Conservation (phyloP, 1,140 invertebrate genomes). For the Drosophila repletoides region DNA sequence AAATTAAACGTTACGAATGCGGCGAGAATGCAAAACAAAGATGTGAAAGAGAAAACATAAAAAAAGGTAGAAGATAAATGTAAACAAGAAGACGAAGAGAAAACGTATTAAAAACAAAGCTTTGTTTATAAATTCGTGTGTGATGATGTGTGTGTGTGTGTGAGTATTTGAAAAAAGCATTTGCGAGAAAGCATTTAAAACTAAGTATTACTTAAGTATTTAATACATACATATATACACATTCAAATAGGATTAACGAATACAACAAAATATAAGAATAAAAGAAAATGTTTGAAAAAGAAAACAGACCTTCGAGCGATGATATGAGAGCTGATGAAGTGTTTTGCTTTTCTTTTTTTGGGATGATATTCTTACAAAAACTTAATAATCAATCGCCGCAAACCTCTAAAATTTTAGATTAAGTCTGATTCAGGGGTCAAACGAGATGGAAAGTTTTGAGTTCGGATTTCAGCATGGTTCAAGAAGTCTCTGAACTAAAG, state of each 20-base stretch:
- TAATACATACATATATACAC: neutral
- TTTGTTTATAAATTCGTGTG: neutral
- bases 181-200: constrained; percentile 25
- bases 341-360: constrained; percentile 14
- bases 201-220: constrained; percentile 32
- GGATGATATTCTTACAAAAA: constrained; percentile 21
- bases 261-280: constrained; percentile 9
- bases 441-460: too few relatives aligned
- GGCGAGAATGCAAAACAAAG: constrained; percentile 43
- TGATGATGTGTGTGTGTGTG: neutral
- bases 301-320: constrained; percentile 28
- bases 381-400: too few relatives aligned
- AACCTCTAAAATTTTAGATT: too few relatives aligned
- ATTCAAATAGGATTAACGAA: constrained; percentile 3
- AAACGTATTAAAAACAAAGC: constrained; percentile 26
- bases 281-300: constrained; percentile 19
- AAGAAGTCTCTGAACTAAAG: too few relatives aligned
- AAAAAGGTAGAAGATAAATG: constrained; percentile 22
- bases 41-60: constrained; percentile 45
- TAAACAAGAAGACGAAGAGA: constrained; percentile 18
- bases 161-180: constrained; percentile 22
- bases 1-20: constrained; percentile 46
- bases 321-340: constrained; percentile 32
- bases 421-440: too few relatives aligned
- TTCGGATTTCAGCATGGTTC: too few relatives aligned